Conservation (phyloP, 1,140 invertebrate species). For the Megalonaias nervosa region DNA sequence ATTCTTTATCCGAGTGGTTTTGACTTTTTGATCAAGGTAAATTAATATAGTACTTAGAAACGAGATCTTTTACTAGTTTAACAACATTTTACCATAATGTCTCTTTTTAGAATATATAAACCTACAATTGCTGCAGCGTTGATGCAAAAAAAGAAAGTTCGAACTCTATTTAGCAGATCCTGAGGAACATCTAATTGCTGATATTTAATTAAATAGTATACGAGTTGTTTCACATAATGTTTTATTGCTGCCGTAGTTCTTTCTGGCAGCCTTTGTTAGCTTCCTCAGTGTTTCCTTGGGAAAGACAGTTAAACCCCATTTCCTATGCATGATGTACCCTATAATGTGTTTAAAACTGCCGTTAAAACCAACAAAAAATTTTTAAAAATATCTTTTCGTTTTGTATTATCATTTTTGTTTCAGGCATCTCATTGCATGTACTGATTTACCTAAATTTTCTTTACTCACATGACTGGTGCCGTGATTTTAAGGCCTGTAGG, state of each 20-base stretch:
- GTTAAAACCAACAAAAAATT: not conserved
- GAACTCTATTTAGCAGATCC: too few relatives aligned
- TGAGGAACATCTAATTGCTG: too few relatives aligned
- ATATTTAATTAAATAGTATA: too few relatives aligned
- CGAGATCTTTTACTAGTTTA: not conserved
- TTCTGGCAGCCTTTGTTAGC: too few relatives aligned
- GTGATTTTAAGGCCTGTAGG: constrained; percentile 7
- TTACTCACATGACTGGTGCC: constrained; percentile 16
- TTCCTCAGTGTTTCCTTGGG: too few relatives aligned
- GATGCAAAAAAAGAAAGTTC: too few relatives aligned
- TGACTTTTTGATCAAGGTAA: not conserved
- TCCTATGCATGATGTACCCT: not conserved
- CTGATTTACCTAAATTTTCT: not conserved
- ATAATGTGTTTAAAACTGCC: not conserved
- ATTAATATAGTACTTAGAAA: not conserved
- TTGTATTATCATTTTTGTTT: not conserved
- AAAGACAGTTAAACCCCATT: too few relatives aligned
- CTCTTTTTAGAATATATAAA: too few relatives aligned
- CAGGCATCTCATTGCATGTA: not conserved
- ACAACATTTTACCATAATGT: too few relatives aligned
- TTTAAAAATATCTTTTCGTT: not conserved
- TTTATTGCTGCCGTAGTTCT: too few relatives aligned
- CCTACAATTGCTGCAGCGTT: too few relatives aligned
- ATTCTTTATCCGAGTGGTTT: not conserved
- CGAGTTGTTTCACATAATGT: too few relatives aligned